A percentile compares a stretch with the other conserved stretches of the same genome.
phyloP scores from a whole-genome alignment of 1,140 invertebrate species.

The Pygmarrhopalites habei region DNA sequence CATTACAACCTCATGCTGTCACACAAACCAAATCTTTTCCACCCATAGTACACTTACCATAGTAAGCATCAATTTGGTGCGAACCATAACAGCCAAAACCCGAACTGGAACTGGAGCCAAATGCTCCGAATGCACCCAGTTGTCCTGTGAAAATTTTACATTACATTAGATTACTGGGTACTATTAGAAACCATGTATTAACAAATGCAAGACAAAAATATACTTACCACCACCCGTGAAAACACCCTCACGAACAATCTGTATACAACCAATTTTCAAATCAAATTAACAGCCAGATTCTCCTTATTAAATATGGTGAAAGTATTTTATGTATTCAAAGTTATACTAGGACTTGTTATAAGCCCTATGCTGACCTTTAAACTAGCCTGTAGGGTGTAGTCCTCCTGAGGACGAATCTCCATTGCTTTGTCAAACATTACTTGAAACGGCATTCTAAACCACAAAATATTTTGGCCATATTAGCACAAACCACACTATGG shows the following conservation, averaged over 20 bases:
- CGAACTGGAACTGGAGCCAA: background rate
- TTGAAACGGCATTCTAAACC: conserved; percentile 37
- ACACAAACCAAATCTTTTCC: too few relatives aligned
- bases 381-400: conserved; percentile 30
- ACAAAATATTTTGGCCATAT: too few relatives aligned
- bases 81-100: background rate
- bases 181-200: background rate
- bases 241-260: background rate
- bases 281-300: background rate
- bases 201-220: background rate
- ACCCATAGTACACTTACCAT: too few relatives aligned
- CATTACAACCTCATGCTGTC: too few relatives aligned
- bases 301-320: background rate
- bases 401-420: conserved; percentile 28
- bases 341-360: background rate
- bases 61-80: conserved; percentile 4
- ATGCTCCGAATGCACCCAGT: background rate
- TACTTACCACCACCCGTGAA: background rate
- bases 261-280: background rate
- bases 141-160: background rate
- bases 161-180: background rate
- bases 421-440: conserved; percentile 33
- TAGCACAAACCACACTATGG: too few relatives aligned
- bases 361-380: conserved; percentile 24
- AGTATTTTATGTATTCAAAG: background rate